Evolutionary conservation across 2,888 invertebrate genomes (phyloP).

Genomic region (Meiosimyza platycephala): DNA sequence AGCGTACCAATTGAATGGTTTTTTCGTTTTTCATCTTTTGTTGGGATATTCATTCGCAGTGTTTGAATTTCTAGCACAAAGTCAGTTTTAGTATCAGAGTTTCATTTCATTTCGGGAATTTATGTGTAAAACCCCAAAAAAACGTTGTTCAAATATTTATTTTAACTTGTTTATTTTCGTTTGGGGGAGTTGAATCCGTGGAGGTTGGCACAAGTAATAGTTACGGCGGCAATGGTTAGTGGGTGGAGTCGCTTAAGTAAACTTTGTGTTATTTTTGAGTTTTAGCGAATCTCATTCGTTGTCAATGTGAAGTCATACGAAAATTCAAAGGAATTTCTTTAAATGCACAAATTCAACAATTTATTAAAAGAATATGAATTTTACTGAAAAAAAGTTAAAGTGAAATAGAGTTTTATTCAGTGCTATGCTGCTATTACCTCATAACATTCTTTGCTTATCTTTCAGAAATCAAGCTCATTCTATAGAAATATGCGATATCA

Average conservation of each 20-base stretch:
- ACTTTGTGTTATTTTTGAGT: not conserved
- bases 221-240: not conserved
- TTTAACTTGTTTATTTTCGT: constrained; percentile 29
- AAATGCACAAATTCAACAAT: not conserved
- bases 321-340: constrained; percentile 30
- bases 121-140: constrained; percentile 21
- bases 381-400: not conserved
- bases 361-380: not conserved
- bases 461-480: not conserved
- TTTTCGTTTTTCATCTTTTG: not conserved
- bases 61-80: constrained; percentile 33
- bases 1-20: constrained; percentile 6
- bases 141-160: constrained; percentile 32
- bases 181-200: not conserved
- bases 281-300: not conserved
- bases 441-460: too few species aligned
- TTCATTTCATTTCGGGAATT: constrained; percentile 24
- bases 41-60: constrained; percentile 4
- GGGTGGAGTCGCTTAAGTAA: constrained; percentile 3
- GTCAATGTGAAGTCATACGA: constrained; percentile 29
- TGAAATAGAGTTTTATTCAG: not conserved
- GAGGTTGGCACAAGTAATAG: constrained; percentile 1
- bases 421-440: not conserved
- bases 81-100: constrained; percentile 20
- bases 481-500: not conserved